Evolutionary conservation across 2,888 invertebrate genomes (phyloP), one percentile per base, ranked within the genome.

Genomic region (Ganaspis brasiliensis): DNA sequence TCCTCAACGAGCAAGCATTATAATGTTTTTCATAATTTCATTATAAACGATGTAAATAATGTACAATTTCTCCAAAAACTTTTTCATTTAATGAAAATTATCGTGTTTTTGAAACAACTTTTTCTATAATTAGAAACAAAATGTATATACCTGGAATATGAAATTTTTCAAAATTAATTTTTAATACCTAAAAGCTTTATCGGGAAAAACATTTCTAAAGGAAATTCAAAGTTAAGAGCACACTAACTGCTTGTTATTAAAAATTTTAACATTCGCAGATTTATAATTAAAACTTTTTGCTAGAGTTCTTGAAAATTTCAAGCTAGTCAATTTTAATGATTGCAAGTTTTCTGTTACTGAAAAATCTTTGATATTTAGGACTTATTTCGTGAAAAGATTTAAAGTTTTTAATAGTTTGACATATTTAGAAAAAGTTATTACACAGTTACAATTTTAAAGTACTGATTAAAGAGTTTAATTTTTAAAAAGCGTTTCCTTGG

Each of bases 281-380:
- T 21, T 14, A 67, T 67, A 67, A 67, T 45, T 67, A 67, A 24
- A 45, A 63, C 63, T 67, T 24, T 49, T 8, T 40, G 8, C 59
- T 21, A 0, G n/a, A 6, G 45, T 45, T 45, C 37, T 45, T 67
- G 67, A 1, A 67, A 67, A 67, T 67, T 24, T 40, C 2, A n/a
- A 45, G 21, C 45, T 8, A 24, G 21, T 24, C 45, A 26, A 14
- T 45, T 67, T 67, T 16, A 26, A 24, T 40, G 16, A 67, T 24
- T 45, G 24, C 6, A 63, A 40, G 26, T 52, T 49, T 26, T 67
- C 24, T 63, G 12, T 6, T 8, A 40, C 19, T 0, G 24, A 21
- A 63, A 21, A 63, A 37, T 63, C 21, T 14, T 40, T 14, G 6
- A 40, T 14, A 14, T 19, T 5, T 35, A 21, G 19, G 19, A 16